phyloP scores from a whole-genome alignment of 1,140 invertebrate genomes.

The Drosophila simulans region DNA sequence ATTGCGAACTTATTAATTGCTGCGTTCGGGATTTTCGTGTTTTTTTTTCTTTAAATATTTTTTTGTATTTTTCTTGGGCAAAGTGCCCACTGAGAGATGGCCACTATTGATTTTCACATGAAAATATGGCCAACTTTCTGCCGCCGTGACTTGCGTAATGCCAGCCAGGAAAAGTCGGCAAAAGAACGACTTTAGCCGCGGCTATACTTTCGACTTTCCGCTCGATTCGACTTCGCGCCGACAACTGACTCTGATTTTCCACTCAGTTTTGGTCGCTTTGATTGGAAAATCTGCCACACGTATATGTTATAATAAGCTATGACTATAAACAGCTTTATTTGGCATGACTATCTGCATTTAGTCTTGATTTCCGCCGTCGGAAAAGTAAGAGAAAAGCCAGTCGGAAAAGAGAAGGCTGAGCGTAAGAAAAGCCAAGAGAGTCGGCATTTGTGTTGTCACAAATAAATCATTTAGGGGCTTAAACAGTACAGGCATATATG shows the following conservation, averaged over 20 bases:
- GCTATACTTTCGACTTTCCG: constrained; percentile 3
- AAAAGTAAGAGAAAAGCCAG: constrained; percentile 11
- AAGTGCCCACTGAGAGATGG: constrained; percentile 31
- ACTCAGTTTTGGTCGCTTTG: constrained; percentile 13
- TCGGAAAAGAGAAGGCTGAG: constrained; percentile 13
- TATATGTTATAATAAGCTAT: constrained; percentile 21
- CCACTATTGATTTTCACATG: constrained; percentile 56
- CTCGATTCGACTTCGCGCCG: constrained; percentile 50
- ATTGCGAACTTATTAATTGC: constrained; percentile 73
- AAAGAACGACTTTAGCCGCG: not conserved
- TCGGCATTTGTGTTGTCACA: not conserved
- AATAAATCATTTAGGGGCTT: constrained; percentile 47
- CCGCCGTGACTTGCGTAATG: constrained; percentile 26
- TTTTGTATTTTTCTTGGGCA: constrained; percentile 35
- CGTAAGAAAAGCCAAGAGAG: not conserved
- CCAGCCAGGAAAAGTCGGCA: no score
- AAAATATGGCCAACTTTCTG: constrained; percentile 15
- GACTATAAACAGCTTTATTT: constrained; percentile 31
- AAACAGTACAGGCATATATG: not conserved
- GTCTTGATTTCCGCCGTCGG: constrained; percentile 4
- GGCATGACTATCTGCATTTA: constrained; percentile 38
- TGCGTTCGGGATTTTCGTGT: constrained; percentile 23
- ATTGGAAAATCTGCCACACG: constrained; percentile 2
- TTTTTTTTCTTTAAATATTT: not conserved
- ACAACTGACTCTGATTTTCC: constrained; percentile 59